Percentiles rank a stretch among this genome's conserved stretches.
phyloP scores from a whole-genome alignment of 2,888 invertebrate genomes.

The Apantesis nais region DNA sequence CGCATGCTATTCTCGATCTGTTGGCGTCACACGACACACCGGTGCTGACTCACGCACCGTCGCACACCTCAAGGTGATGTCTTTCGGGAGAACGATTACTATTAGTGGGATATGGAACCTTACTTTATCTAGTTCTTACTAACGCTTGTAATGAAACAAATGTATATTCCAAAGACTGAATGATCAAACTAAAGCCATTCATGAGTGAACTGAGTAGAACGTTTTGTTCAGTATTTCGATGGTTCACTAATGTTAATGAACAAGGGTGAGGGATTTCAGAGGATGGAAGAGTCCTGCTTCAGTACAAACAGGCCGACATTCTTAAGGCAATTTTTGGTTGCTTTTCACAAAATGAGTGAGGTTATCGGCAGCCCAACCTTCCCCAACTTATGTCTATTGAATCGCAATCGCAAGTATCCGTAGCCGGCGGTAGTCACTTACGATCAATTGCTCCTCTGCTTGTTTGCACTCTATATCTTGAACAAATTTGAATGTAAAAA shows the following conservation, averaged over 20 bases:
- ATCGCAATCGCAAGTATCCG: neutral
- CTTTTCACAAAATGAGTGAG: neutral
- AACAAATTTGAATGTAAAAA: neutral
- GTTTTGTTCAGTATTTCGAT: neutral
- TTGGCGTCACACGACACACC: constrained; percentile 78
- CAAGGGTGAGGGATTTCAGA: too few relatives aligned
- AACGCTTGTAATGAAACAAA: constrained; percentile 15
- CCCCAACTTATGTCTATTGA: neutral
- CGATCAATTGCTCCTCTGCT: neutral
- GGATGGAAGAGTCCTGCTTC: too few relatives aligned
- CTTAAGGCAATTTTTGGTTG: too few relatives aligned
- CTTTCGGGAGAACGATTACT: constrained; percentile 51
- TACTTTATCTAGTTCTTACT: constrained; percentile 35
- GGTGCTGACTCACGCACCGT: constrained; percentile 80
- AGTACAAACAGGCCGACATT: too few relatives aligned
- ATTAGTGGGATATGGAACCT: constrained; percentile 36
- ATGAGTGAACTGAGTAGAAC: neutral
- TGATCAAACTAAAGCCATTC: neutral
- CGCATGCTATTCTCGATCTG: constrained; percentile 80
- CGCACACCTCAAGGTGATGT: constrained; percentile 81
- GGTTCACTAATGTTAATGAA: neutral
- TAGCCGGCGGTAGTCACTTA: neutral
- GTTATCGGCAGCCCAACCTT: neutral
- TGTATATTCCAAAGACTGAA: neutral
- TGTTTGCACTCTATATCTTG: neutral